These are phyloP conservation scores for Rhadinocentrus ornatus DNA, from an alignment of 2,797 vertebrate species.

Conservation along the genomic window DNA sequence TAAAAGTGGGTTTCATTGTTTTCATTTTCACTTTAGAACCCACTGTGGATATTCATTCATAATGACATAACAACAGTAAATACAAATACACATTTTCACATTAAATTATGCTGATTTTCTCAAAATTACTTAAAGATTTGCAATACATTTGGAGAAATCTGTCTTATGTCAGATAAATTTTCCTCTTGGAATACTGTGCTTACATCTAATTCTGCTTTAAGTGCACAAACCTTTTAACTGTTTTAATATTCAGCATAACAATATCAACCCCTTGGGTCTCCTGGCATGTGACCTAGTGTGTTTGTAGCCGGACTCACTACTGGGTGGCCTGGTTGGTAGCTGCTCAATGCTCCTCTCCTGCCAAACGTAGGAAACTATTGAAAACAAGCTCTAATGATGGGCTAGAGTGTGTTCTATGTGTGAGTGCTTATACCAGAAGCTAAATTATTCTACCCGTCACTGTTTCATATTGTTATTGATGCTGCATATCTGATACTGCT, in stretches of 20 bases:
- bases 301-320: conserved; percentile 70
- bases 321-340: conserved; percentile 76
- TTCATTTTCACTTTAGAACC: too few species aligned
- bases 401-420: conserved; percentile 28
- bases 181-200: not conserved
- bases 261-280: conserved; percentile 47
- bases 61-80: too few species aligned
- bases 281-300: conserved; percentile 52
- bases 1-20: too few species aligned
- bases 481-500: conserved; percentile 30
- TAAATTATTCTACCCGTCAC: conserved; percentile 29
- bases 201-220: conserved; percentile 9
- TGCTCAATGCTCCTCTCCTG: conserved; percentile 56
- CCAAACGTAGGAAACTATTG: conserved; percentile 77
- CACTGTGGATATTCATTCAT: too few species aligned
- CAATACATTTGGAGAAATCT: not conserved
- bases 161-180: not conserved
- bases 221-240: not conserved
- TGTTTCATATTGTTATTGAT: conserved; percentile 32
- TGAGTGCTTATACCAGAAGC: conserved; percentile 29
- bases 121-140: too few species aligned
- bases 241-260: conserved; percentile 60
- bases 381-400: conserved; percentile 43
- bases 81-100: too few species aligned
- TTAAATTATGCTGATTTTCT: too few species aligned